Evolutionary conservation across 2,113 vertebrate species (phyloP).

Genomic region (Bos javanicus): DNA sequence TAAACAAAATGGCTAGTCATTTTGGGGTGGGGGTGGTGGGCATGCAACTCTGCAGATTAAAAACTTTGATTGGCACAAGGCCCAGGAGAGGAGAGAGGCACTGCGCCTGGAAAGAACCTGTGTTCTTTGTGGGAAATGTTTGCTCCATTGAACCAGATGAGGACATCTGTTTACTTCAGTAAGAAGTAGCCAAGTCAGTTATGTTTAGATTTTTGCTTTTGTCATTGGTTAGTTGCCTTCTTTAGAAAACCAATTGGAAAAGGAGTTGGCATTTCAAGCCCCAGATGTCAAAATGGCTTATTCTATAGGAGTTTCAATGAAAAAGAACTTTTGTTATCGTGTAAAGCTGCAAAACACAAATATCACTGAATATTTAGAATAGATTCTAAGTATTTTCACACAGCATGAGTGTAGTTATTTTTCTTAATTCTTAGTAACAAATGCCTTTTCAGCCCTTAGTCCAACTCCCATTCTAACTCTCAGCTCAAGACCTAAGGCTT

Average conservation of each 20-base stretch:
- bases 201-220: background rate
- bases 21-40: background rate
- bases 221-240: background rate
- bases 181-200: background rate
- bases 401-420: background rate
- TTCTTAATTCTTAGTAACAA: background rate
- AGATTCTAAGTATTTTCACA: background rate
- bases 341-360: background rate
- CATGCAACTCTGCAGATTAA: background rate
- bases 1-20: background rate
- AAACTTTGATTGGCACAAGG: background rate
- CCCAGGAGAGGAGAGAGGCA: background rate
- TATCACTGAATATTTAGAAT: background rate
- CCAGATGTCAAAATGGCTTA: background rate
- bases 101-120: fast-evolving
- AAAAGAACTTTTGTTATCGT: background rate
- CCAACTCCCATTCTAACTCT: background rate
- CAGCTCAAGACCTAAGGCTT: background rate
- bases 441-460: background rate
- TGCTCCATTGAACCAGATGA: fast-evolving
- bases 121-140: background rate
- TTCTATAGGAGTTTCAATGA: background rate
- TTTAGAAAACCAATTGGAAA: background rate
- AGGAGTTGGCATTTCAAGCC: background rate
- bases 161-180: background rate